phyloP scores from a whole-genome alignment of 1,140 invertebrate genomes.

The Eufriesea mexicana region DNA sequence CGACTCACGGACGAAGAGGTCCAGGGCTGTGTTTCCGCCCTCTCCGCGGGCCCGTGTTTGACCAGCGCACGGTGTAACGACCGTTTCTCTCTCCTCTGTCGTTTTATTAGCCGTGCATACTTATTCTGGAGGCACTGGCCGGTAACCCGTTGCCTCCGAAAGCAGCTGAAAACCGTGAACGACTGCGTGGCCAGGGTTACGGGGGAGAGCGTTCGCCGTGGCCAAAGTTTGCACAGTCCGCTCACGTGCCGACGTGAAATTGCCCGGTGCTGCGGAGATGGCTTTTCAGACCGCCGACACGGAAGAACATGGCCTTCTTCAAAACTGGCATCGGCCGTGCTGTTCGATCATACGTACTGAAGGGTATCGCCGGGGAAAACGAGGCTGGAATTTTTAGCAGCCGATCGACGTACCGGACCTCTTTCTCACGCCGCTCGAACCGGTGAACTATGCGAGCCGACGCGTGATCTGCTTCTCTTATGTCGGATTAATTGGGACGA shows the following conservation, averaged over 20 bases:
- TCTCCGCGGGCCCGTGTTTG: conserved; percentile 48
- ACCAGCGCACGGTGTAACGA: conserved; percentile 59
- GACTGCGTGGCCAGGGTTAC: neutral
- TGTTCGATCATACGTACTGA: conserved; percentile 30
- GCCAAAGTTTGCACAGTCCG: conserved; percentile 74
- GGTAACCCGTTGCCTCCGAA: conserved; percentile 61
- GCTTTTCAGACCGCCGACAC: conserved; percentile 62
- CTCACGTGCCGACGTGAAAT: conserved; percentile 79
- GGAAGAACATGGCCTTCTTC: conserved; percentile 64
- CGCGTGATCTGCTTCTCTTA: conserved; percentile 22
- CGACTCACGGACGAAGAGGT: neutral
- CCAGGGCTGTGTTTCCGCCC: neutral
- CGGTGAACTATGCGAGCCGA: conserved; percentile 2
- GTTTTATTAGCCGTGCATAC: conserved; percentile 67
- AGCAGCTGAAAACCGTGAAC: conserved; percentile 39
- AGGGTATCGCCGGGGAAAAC: conserved; percentile 26
- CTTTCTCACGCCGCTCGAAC: conserved; percentile 40
- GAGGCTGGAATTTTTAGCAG: conserved; percentile 56
- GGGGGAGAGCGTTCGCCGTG: conserved; percentile 61
- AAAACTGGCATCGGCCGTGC: conserved; percentile 47
- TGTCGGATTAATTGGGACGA: conserved; percentile 26
- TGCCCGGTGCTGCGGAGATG: conserved; percentile 64
- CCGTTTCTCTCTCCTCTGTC: conserved; percentile 23
- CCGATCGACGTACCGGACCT: conserved; percentile 11
- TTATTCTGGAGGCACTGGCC: conserved; percentile 60